Evolutionary conservation across 1,140 invertebrate genomes (phyloP).

Genomic region (Bombus sibiricus): DNA sequence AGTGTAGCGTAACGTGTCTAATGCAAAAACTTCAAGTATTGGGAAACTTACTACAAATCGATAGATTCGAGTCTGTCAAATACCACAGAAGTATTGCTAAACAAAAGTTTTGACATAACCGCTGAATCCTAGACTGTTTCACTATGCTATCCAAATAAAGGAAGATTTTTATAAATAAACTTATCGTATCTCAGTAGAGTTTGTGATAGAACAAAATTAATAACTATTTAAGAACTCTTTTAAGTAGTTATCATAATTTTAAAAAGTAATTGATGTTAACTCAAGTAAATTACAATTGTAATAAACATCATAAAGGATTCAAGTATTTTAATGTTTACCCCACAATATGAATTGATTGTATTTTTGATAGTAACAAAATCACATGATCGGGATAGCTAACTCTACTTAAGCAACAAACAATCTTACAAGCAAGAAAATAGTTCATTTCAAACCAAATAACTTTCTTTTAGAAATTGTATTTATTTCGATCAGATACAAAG

Average conservation of each 20-base stretch:
- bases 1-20: neutral
- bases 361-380: neutral
- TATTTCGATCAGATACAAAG: conserved; percentile 44
- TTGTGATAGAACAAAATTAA: neutral
- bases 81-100: neutral
- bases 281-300: neutral
- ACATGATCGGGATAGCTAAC: neutral
- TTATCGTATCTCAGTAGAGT: neutral
- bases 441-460: too few relatives aligned
- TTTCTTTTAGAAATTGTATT: conserved; percentile 8
- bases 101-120: neutral
- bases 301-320: neutral
- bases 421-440: neutral
- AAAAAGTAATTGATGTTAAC: neutral
- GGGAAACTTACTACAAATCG: neutral
- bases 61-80: neutral
- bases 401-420: neutral
- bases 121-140: too few relatives aligned
- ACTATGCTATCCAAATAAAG: neutral
- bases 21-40: conserved; percentile 25
- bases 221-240: too few relatives aligned
- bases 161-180: neutral
- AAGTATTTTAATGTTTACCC: neutral
- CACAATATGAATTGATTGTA: neutral
- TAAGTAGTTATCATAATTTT: neutral